phyloP scores from a whole-genome alignment of 2,797 vertebrate species.

The Squalus acanthias region DNA sequence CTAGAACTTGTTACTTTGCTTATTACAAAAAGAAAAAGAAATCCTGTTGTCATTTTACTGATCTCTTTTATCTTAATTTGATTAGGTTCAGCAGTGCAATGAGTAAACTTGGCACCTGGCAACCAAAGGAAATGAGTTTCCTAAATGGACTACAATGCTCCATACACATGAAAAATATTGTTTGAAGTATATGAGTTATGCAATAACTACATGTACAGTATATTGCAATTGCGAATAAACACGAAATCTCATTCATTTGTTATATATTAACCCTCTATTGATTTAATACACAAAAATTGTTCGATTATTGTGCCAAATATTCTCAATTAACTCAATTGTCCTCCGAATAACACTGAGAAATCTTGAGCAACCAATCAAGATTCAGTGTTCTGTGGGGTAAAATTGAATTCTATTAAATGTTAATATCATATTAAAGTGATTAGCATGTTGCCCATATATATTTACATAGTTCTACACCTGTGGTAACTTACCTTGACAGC shows the following conservation, averaged over 20 bases:
- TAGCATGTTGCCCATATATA: not conserved
- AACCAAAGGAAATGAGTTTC: not conserved
- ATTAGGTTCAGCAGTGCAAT: too few relatives aligned
- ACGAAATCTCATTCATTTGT: not conserved
- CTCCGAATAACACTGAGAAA: not conserved
- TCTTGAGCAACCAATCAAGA: not conserved
- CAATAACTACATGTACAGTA: not conserved
- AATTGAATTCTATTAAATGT: not conserved
- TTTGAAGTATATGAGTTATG: not conserved
- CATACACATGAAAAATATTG: not conserved
- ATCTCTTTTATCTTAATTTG: not conserved
- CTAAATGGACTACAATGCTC: not conserved
- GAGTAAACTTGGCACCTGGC: not conserved
- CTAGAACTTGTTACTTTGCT: not conserved
- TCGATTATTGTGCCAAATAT: not conserved
- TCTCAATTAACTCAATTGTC: not conserved
- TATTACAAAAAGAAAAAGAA: not conserved
- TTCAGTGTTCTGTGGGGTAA: not conserved
- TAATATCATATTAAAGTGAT: not conserved
- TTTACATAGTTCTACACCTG: not conserved
- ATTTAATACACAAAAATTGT: not conserved
- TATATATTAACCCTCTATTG: not conserved
- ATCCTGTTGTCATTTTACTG: not conserved
- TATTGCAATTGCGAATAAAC: constrained; percentile 1
- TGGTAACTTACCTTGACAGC: constrained; percentile 67